Base-by-base conservation (phyloP, 2,888 invertebrate genomes). In the Limnephilus rhombicus region DNA sequence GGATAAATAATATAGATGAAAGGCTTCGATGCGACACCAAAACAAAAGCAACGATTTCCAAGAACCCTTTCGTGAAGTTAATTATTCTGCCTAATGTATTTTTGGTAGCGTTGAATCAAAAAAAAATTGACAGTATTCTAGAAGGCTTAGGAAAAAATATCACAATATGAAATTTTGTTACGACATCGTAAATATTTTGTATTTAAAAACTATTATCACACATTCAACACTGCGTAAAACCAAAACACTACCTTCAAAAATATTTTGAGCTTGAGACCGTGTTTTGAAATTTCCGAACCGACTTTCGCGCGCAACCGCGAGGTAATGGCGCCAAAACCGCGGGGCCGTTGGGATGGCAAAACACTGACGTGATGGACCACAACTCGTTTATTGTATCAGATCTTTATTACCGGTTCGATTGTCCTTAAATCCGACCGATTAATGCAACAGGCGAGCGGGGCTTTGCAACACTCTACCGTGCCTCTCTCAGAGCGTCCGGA, bases 321-420 rank as follows among this genome's bases (percentile, higher is more conserved):
- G 11, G 45, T 29, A n/a, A 29, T 86, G 45, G 86, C 68, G 68
- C 68, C 68, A 68, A 68, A 68, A 68, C 68, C 24, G 53, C 68
- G 24, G 24, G 3, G 24, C 68, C 24, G 68, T 68, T 24, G 68
- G 24, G 68, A 68, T 68, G 68, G 68, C 68, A 68, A 15, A 18
- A 45, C 86, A 49, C 86, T 49, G 86, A 45, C 86, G 45, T 24
- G 86, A 86, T 86, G 86, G 86, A 24, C 37, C 86, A 29, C 85
- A 85, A 85, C 86, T 45, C 49, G 86, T 86, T 86, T 86, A 15
- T 86, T 86, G 86, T 86, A 86, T 45, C 86, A 86, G 86, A 86
- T 86, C 86, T 86, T 37, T 53, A 53, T 31, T 53, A 53, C 87
- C 87, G 87, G 87, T 53, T 87, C 68, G 68, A 87, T 86, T 86